Evolutionary conservation across 2,797 vertebrate genomes (phyloP), one percentile per base, ranked within the genome.

Genomic region (Liparis tanakae): DNA sequence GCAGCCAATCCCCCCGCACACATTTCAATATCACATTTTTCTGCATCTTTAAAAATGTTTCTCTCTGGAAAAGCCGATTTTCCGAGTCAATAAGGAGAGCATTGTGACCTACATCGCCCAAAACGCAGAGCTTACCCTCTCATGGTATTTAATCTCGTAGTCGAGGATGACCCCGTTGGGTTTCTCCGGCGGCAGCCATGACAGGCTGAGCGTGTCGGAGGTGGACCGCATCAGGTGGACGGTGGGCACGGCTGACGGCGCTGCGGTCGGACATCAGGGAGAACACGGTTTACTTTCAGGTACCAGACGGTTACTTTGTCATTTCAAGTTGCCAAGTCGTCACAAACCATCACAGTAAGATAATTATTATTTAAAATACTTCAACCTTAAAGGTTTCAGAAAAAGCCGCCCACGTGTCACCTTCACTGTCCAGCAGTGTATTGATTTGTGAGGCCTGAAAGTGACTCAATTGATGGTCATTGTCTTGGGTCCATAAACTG

Each of bases 81-180:
- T 69, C 59, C 73, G 25, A 70, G 13, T 61, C n/a, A 59, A 66
- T 59, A 62, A 39, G 58, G 8, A 36, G 5, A 34, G 39, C 57
- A 66, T 48, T 76, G 57, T 67, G 80, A 72, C 74, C 66, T 65
- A 61, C 63, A 78, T 72, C 56, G 33, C 54, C 43, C 22, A 67
- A 74, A 85, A 68, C 61, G 66, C 46, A n/a, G 46, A 17, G 77
- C 89, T 94, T 91, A 98, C 98, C 96, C 97, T 97, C 92, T 98
- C 97, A 0, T 97, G 96, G 93, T 99, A 99, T 89, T 98, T 99
- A 88, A 99, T 98, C 92, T 99, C 98, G 0, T 99, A 99, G 95
- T 99, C 98, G 67, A 99, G 94, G 91, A 99, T 99, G 92, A 99
- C 97, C 68, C 98, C 98, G 0, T 99, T 99, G 84, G 98, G 98